phyloP scores from a whole-genome alignment of 2,797 vertebrate species.

The Syngnathus rostellatus region DNA sequence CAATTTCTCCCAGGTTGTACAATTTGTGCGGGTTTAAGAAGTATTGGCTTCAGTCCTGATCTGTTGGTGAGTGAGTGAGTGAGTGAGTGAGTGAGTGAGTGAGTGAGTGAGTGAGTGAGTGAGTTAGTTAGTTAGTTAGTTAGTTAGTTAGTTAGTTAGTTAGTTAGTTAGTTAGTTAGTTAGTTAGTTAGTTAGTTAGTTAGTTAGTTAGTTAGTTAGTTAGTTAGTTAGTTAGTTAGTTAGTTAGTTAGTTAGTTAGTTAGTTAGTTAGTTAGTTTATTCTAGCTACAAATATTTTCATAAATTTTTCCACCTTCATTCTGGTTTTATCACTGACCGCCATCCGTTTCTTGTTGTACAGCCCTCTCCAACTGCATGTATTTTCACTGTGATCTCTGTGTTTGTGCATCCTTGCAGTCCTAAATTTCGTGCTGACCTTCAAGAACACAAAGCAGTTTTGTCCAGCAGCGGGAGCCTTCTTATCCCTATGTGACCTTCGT shows the following conservation, averaged over 20 bases:
- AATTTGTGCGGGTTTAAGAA: neutral
- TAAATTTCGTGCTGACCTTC: constrained; percentile 68
- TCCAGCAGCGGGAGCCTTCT: constrained; percentile 53
- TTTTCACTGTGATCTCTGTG: constrained; percentile 17
- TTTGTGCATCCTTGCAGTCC: constrained; percentile 70
- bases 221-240: too few relatives aligned
- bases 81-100: too few relatives aligned
- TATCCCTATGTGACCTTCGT: constrained; percentile 77
- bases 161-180: too few relatives aligned
- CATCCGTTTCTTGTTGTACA: neutral
- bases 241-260: too few relatives aligned
- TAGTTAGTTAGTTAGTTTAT: neutral
- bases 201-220: too few relatives aligned
- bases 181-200: too few relatives aligned
- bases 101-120: too few relatives aligned
- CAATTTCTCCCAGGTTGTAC: neutral
- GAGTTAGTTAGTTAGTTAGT: too few relatives aligned
- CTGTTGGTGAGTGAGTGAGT: too few relatives aligned
- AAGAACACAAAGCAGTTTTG: constrained; percentile 68
- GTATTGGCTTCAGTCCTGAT: neutral
- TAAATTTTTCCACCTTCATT: neutral
- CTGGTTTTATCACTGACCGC: neutral
- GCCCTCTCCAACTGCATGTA: neutral
- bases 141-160: too few relatives aligned
- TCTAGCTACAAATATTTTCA: neutral